Conservation (phyloP, 2,797 vertebrate genomes). For the Simalia tracyae region DNA sequence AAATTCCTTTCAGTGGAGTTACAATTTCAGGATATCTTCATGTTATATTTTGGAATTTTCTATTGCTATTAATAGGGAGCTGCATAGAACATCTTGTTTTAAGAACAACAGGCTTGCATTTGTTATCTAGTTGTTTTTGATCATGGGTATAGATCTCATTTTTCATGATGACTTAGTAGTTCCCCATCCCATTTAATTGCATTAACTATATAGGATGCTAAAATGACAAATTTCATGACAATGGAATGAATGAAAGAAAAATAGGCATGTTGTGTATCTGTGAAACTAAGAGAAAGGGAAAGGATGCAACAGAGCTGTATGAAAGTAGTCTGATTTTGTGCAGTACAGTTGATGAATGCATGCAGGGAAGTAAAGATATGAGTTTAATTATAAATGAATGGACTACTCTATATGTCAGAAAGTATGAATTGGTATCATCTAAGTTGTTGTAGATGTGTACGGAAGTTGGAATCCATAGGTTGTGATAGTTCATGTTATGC, state of each 20-base stretch:
- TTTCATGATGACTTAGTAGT: conserved; percentile 52
- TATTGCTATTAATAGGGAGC: background rate
- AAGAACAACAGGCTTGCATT: background rate
- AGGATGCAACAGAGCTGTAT: background rate
- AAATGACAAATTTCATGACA: conserved; percentile 9
- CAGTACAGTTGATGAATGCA: background rate
- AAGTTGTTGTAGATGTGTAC: background rate
- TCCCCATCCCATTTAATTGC: conserved; percentile 43
- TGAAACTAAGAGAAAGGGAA: background rate
- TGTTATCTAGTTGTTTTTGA: conserved; percentile 9
- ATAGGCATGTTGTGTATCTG: no score
- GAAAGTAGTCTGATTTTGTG: background rate
- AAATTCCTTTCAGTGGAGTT: conserved; percentile 31
- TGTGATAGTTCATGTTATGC: background rate
- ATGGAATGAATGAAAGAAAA: background rate
- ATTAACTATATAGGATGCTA: conserved; percentile 26
- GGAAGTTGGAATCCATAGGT: background rate
- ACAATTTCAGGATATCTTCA: conserved; percentile 25
- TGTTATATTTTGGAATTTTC: background rate
- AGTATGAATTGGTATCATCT: background rate
- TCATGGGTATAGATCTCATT: conserved; percentile 28
- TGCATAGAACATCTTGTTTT: background rate
- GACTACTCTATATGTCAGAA: background rate
- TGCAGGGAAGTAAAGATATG: background rate
- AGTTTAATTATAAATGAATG: background rate